Base-by-base conservation (phyloP, 2,888 invertebrate genomes). In the Nezara viridula region DNA sequence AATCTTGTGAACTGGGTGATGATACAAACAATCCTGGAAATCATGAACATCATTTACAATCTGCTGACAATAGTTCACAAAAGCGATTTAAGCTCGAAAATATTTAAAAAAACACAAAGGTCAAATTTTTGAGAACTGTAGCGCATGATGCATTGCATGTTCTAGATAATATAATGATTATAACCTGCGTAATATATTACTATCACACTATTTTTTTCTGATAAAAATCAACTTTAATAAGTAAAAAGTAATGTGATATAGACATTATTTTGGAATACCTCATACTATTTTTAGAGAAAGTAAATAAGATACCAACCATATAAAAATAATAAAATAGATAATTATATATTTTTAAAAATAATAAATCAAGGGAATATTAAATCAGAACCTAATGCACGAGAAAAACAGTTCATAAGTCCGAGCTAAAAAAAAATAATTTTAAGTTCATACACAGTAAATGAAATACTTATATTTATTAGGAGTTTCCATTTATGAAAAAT, bases 1-100 rank as follows among this genome's bases (percentile, higher is more conserved):
- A 92, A 99, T 99, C 94, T 98, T 98, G 93, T 98, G 98, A 88
- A 99, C 99, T 21, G 99, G 98, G 94, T 99, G 99, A 92, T 98
- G 98, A 93, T 98, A 98, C 90, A 99, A 94, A 49, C 98, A 97
- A 92, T 98, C 98, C 98, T 98, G 93, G 91, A 90, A 90, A 85
- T 32, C 32, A 19, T 32, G 0, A 66, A 66, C 19, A 66, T 19
- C 21, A 16, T 66, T 55, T 1, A 55, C n/a, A 55, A 10, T 55
- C 5, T 60, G 27, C 9, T 55, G 55, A n/a, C 7, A 6, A 3
- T 52, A 27, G n/a, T 27, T 27, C 14, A 60, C 14, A 60, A 4
- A 27, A 14, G 27, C 1, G 14, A 60, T n/a, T 60, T 27, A 1
- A 2, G 2, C n/a, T 27, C 12, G n/a, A 60, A 60, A 60, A 60